Evolutionary conservation across 35 echinoderm and acorn worm genomes (phyloP).

Genomic region (Ptychodera flava): DNA sequence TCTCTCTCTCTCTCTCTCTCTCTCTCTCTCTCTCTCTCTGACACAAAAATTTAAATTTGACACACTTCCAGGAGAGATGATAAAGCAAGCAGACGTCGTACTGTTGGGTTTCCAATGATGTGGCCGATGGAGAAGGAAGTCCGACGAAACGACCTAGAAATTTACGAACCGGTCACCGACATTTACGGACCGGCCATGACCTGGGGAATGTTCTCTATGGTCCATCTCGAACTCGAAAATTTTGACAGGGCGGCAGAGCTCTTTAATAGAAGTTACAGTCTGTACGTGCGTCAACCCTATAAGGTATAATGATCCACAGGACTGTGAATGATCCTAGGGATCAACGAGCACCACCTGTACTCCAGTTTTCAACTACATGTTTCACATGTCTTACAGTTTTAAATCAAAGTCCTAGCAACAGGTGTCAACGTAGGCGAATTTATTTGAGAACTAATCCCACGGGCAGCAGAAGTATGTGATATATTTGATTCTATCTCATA

Average conservation of each 20-base stretch:
- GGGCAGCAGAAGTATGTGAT: too few species aligned
- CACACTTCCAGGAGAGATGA: conserved; percentile 28
- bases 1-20: too few species aligned
- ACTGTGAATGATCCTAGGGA: neutral
- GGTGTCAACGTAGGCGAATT: neutral
- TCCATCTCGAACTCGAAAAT: conserved; percentile 62
- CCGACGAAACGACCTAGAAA: conserved; percentile 43
- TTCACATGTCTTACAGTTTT: neutral
- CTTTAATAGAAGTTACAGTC: conserved; percentile 43
- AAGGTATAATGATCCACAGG: conserved; percentile 6
- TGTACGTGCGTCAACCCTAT: conserved; percentile 76
- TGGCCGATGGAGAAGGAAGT: conserved; percentile 33
- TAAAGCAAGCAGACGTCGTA: conserved; percentile 97
- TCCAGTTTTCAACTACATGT: neutral
- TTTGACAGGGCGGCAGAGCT: conserved; percentile 33
- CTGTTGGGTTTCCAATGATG: conserved; percentile 77
- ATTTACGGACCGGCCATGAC: conserved; percentile 88
- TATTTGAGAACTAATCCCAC: neutral
- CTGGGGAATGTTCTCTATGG: conserved; percentile 92
- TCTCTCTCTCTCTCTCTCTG: neutral
- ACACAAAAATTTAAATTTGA: neutral
- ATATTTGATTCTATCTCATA: too few species aligned
- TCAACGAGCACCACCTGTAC: neutral
- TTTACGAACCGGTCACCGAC: conserved; percentile 80
- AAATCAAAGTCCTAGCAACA: neutral